phyloP scores from a whole-genome alignment of 2,797 vertebrate genomes.

The Phalloptychus januarius region DNA sequence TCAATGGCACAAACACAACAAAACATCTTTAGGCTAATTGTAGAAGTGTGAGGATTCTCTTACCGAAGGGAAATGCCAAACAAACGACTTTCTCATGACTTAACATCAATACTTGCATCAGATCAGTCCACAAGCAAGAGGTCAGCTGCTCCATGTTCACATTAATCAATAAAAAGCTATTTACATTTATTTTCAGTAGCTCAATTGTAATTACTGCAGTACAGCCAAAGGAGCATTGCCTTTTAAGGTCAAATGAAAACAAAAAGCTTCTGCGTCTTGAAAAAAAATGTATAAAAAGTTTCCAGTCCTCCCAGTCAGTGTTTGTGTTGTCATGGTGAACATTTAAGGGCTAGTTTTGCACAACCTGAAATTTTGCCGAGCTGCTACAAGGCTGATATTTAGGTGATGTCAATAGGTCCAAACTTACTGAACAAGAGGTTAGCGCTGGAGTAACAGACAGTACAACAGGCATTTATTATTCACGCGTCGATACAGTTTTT shows the following conservation, averaged over 20 bases:
- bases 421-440: not conserved
- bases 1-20: conserved; percentile 1
- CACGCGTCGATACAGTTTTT: not conserved
- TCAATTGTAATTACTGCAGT: not conserved
- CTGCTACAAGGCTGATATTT: not conserved
- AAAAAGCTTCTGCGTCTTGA: not conserved
- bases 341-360: not conserved
- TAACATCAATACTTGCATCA: not conserved
- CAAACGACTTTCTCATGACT: not conserved
- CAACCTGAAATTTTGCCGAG: not conserved
- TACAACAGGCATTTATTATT: not conserved
- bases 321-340: not conserved
- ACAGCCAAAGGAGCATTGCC: not conserved
- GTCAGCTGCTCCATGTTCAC: not conserved
- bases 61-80: not conserved
- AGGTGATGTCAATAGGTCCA: not conserved
- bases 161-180: not conserved
- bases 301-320: not conserved
- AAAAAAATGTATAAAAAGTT: not conserved
- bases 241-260: not conserved
- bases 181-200: not conserved
- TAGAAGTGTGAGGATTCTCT: not conserved
- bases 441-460: not conserved
- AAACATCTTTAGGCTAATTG: conserved; percentile 7
- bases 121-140: not conserved